Base-by-base conservation (phyloP, 1,140 invertebrate genomes). In the Lordiphosa stackelbergi region DNA sequence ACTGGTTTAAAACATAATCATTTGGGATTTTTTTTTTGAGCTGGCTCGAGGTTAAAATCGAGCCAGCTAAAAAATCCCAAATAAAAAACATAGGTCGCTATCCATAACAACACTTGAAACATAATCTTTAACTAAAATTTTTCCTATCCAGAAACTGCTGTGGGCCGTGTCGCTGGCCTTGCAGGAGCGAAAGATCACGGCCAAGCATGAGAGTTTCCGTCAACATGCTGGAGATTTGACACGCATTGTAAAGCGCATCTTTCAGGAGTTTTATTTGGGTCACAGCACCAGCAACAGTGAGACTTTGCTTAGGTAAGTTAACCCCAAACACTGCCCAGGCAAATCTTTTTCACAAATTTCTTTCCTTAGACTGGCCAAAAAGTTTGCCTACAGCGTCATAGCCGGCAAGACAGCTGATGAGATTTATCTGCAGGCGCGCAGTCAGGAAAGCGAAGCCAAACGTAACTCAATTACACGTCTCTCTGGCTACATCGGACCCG, bases 121-220 rank as follows among this genome's bases (percentile, higher is more conserved):
- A n/a, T n/a, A n/a, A n/a, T n/a, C n/a, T n/a, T n/a, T n/a, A n/a
- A n/a, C n/a, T n/a, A n/a, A n/a, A n/a, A n/a, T n/a, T n/a, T n/a
- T n/a, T n/a, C n/a, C n/a, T n/a, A n/a, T n/a, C n/a, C n/a, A 92
- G 91, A 93, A 93, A 90, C 83, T 93, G 47, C 77, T 92, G 19
- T 93, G 91, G 91, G 91, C 92, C 0, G 90, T 92, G 6, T 90
- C 91, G 2, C 90, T 92, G 69, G 90, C 91, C 4, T 70, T 93
- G 48, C 87, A 90, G 66, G 84, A 88, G 22, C 89, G 90, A 71
- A 90, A 91, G 43, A 90, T 93, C 36, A 88, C 86, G 0, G 88
- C 90, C 59, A 88, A 77, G 35, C 91, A 92, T 85, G 89, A 90
- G 8, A 81, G 89, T 53, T 93, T 92, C 74, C 91, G 91, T 53